Evolutionary conservation across 1,140 invertebrate genomes (phyloP).

Genomic region (Drosophila arawakana): DNA sequence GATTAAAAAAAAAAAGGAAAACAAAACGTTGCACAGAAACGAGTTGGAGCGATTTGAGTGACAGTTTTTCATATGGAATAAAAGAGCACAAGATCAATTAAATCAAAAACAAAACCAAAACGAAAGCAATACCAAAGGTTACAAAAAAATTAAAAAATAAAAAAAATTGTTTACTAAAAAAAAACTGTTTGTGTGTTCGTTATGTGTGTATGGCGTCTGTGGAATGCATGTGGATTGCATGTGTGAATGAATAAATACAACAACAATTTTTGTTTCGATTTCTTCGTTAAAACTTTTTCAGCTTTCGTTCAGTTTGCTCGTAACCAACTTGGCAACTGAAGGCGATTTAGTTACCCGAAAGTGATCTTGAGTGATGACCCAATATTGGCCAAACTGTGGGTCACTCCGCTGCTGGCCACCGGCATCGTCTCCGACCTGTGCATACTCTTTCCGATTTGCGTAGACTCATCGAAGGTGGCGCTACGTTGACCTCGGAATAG

Average conservation of each 20-base stretch:
- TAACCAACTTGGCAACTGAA: not conserved
- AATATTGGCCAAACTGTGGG: constrained; percentile 90
- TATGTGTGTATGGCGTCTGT: constrained; percentile 2
- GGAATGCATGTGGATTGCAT: constrained; percentile 13
- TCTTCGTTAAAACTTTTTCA: not conserved
- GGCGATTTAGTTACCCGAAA: constrained; percentile 89
- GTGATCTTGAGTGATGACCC: constrained; percentile 92
- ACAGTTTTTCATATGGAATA: constrained; percentile 33
- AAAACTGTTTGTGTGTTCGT: constrained; percentile 8
- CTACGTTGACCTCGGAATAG: constrained; percentile 86
- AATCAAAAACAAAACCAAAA: constrained; percentile 26
- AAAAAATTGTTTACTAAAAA: not conserved
- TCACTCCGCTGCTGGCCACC: constrained; percentile 87
- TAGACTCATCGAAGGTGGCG: constrained; percentile 87
- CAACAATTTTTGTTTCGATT: constrained; percentile 8
- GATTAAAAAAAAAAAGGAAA: constrained; percentile 78
- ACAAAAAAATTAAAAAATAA: constrained; percentile 2
- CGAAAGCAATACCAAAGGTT: constrained; percentile 1
- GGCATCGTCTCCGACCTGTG: constrained; percentile 94
- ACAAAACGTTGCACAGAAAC: constrained; percentile 59
- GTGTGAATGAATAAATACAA: constrained; percentile 11
- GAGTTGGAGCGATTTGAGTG: constrained; percentile 57
- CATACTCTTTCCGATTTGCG: constrained; percentile 85
- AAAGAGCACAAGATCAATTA: constrained; percentile 25
- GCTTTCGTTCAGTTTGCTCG: constrained; percentile 1